Base-by-base conservation (phyloP, 2,888 invertebrate genomes). In the Cetonia aurata region DNA sequence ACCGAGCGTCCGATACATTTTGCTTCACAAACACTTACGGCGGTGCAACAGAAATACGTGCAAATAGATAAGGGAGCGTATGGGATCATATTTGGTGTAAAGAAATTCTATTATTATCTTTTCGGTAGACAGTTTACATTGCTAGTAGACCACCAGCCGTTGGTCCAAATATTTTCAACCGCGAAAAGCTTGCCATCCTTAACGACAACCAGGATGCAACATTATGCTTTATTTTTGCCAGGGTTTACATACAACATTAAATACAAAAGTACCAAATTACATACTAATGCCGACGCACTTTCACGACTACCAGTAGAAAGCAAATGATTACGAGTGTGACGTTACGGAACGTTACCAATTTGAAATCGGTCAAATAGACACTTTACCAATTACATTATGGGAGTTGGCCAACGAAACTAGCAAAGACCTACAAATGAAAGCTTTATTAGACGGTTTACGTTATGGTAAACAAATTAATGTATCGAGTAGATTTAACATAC, bases 1-100 rank as follows among this genome's bases (percentile, higher is more conserved):
- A 70, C 74, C n/a, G 83, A 84, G 70, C 72, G 79, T 55, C 48
- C 83, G 3, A 79, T 84, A 42, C 77, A 79, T 8, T 83, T 79
- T 75, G 81, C 83, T 3, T 83, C 80, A 4, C 75, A 75, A 77
- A 81, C 75, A 55, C 76, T 78, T 68, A 77, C 56, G 71, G 75
- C 62, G 55, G 75, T 76, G 1, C 76, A 84, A 59, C 76, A 76
- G 70, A 72, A 73, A 33, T 79, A 81, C 52, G 46, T 60, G 0
- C 69, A 70, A 41, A 46, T 67, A 15, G 70, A 71, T 15, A 57
- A 67, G n/a, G 72, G 71, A 44, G 67, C 70, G 13, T 67, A 59
- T 25, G 57, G 46, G 9, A 67, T 72, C 3, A 72, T 70, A 13
- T 72, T 71, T 71, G 72, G 66, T 13, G 52, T 72, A 41, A 66